Conservation (phyloP, 2,888 invertebrate genomes). For the Lycophotia porphyrea region DNA sequence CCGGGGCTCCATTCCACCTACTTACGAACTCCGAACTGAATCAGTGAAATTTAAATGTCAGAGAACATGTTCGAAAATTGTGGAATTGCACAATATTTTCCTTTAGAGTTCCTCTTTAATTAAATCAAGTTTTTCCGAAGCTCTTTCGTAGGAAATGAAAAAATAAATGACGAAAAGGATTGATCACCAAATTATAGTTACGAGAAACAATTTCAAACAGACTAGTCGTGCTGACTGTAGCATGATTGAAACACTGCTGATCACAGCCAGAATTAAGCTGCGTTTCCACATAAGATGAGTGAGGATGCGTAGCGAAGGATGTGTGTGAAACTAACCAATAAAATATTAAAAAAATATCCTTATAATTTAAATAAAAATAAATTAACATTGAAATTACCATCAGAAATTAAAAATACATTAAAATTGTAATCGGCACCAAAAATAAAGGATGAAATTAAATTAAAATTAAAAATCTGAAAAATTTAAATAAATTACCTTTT, state of each 20-base stretch:
- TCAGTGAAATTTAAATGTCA: neutral
- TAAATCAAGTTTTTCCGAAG: neutral
- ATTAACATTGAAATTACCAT: too few species aligned
- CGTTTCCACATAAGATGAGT: too few species aligned
- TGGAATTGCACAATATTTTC: neutral
- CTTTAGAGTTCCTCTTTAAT: neutral
- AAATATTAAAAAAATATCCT: too few species aligned
- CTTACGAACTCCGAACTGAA: neutral
- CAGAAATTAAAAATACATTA: too few species aligned
- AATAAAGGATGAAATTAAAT: too few species aligned
- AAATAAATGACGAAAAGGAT: neutral
- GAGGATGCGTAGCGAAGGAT: too few species aligned
- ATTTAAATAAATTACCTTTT: too few species aligned
- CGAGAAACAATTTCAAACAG: neutral
- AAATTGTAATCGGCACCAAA: too few species aligned
- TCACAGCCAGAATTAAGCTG: too few species aligned
- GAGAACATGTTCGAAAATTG: neutral
- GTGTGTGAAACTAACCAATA: too few species aligned
- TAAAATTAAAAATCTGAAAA: too few species aligned
- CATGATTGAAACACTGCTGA: conserved; percentile 6
- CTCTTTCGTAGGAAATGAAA: neutral
- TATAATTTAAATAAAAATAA: too few species aligned
- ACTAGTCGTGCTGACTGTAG: neutral
- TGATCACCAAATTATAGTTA: neutral
- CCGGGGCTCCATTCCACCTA: neutral